phyloP scores from a whole-genome alignment of 2,113 vertebrate species.

The Hypanus sabinus region DNA sequence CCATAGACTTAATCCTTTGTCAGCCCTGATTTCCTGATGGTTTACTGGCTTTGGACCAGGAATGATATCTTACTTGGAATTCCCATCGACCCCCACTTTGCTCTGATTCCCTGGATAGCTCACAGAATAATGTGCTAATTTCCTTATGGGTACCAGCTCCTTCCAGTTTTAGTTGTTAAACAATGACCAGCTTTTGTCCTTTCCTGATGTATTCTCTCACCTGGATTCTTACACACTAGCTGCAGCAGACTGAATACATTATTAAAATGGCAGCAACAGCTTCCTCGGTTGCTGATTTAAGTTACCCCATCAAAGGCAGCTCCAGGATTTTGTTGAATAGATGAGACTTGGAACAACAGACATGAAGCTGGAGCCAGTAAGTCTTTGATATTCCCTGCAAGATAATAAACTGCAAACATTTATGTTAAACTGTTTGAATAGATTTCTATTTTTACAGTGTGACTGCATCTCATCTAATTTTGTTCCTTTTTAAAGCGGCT shows the following conservation, averaged over 20 bases:
- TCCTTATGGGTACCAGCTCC: too few species aligned
- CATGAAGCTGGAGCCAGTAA: not conserved
- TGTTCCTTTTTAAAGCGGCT: not conserved
- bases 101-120: not conserved
- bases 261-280: not conserved
- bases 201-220: not conserved
- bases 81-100: not conserved
- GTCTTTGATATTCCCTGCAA: not conserved
- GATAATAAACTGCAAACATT: not conserved
- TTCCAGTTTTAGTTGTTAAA: too few species aligned
- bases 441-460: not conserved
- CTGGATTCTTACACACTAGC: not conserved
- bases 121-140: not conserved
- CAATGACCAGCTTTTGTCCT: not conserved
- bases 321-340: not conserved
- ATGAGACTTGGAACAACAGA: not conserved
- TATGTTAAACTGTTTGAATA: not conserved
- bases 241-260: not conserved
- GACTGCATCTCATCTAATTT: not conserved
- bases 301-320: not conserved
- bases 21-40: not conserved
- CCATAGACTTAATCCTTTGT: not conserved
- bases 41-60: not conserved
- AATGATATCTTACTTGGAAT: too few species aligned
- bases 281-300: not conserved